Base-by-base conservation (phyloP, 2,888 invertebrate genomes). In the Oithona nana region DNA sequence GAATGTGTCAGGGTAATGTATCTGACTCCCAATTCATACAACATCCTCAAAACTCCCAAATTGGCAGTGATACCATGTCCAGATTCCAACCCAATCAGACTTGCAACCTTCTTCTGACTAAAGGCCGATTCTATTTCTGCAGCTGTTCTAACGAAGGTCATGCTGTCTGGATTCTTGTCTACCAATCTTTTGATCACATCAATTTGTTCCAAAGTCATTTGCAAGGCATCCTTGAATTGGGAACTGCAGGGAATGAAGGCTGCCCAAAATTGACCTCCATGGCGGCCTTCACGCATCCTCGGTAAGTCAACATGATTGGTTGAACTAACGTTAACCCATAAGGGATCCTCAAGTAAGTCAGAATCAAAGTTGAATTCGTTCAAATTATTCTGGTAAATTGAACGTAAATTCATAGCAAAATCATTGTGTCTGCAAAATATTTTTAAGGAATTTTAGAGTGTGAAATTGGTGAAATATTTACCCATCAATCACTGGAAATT, bases 41-140 rank as follows among this genome's bases (percentile, higher is more conserved):
- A 86, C 68, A 88, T 87, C 66, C 92, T 79, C 65, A 93, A 78
- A 61, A 88, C 86, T 24, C 86, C 88, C 68, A 93, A 75, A 57
- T 89, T 90, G 71, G 87, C 88, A 67, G 89, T 90, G 61, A 93
- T 81, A 30, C 87, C 84, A 73, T 93, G 92, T 6, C 93, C 93
- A 39, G 92, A 90, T 76, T 92, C 92, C 54, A 93, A 83, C 28
- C 89, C 92, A 55, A 81, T 78, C 68, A 81, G 69, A 68, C 80
- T 79, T 0, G 75, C 80, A 50, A 81, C 77, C 70, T 77, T 79
- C 22, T 75, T 75, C 16, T 70, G 70, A 13, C 70, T 69, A 66
- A 76, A 76, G 1, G 78, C 76, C 26, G 73, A 71, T 61, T 70
- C 63, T 16, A 66, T 60, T n/a, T 64, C 66, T 65, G 64, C 65